Evolutionary conservation across 2,113 vertebrate species (phyloP).

Genomic region (Salvelinus namaycush): DNA sequence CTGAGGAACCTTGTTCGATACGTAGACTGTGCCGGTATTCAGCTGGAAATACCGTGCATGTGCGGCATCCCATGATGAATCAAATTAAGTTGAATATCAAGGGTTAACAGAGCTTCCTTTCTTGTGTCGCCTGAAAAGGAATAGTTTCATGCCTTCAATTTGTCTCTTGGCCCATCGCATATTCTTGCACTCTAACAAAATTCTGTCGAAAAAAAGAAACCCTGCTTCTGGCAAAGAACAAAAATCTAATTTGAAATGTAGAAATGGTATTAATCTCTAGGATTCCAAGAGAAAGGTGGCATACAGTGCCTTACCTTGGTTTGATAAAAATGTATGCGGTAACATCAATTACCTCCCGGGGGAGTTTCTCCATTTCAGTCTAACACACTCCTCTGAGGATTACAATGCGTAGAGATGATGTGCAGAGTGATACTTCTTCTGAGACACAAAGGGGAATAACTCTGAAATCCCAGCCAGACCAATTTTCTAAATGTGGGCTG

Average conservation of each 20-base stretch:
- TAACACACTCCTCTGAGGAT: slow-evolving; percentile 40
- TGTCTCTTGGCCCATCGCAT: slow-evolving; percentile 53
- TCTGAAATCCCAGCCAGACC: not conserved
- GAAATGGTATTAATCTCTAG: slow-evolving; percentile 37
- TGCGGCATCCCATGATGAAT: slow-evolving; percentile 60
- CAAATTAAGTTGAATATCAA: slow-evolving; percentile 74
- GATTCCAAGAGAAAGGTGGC: slow-evolving; percentile 4
- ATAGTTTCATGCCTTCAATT: slow-evolving; percentile 62
- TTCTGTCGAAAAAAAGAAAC: slow-evolving; percentile 20
- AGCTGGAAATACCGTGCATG: not conserved
- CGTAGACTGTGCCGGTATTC: not conserved
- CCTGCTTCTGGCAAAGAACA: slow-evolving; percentile 36
- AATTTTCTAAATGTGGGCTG: not conserved
- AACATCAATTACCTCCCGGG: slow-evolving; percentile 38
- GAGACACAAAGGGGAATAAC: slow-evolving; percentile 41
- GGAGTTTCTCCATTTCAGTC: slow-evolving; percentile 11
- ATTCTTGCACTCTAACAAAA: slow-evolving; percentile 51
- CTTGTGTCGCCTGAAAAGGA: slow-evolving; percentile 61
- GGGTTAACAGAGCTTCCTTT: slow-evolving; percentile 61
- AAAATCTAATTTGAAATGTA: slow-evolving; percentile 40
- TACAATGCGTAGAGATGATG: slow-evolving; percentile 29
- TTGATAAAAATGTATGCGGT: slow-evolving; percentile 54
- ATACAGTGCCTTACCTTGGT: slow-evolving; percentile 22
- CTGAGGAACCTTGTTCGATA: not conserved
- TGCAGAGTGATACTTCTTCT: slow-evolving; percentile 31